phyloP scores from a whole-genome alignment of 2,797 vertebrate species.

The Alcedo quadribrachys region DNA sequence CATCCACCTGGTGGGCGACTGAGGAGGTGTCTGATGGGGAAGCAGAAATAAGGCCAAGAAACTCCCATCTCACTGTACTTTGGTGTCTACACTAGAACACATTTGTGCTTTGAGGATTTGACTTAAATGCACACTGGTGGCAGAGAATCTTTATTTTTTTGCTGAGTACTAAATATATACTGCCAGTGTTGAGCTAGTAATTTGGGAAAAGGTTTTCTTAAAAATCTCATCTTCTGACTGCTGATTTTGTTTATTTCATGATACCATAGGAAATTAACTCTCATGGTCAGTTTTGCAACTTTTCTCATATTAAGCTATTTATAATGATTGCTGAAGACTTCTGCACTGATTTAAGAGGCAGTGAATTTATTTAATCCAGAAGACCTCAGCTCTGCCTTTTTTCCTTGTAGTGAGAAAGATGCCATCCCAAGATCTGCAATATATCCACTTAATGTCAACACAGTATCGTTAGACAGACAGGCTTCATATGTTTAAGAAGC shows the following conservation, averaged over 20 bases:
- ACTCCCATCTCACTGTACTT: background rate
- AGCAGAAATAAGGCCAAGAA: background rate
- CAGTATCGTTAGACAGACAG: background rate
- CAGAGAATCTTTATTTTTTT: background rate
- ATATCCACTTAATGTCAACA: constrained; percentile 27
- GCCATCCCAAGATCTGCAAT: background rate
- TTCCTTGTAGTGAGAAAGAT: background rate
- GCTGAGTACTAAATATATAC: background rate
- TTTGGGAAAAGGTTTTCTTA: background rate
- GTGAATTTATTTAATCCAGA: background rate
- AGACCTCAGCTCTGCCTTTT: background rate
- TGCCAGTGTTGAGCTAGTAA: background rate
- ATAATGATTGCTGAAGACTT: background rate
- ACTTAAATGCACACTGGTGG: background rate
- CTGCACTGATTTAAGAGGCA: background rate
- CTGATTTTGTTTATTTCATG: background rate
- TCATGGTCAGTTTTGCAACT: background rate
- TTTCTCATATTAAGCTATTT: background rate
- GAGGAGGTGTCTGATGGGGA: background rate
- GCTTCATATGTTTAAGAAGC: background rate
- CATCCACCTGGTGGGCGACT: background rate
- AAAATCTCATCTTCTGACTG: background rate
- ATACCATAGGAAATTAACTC: background rate
- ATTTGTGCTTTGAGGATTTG: background rate
- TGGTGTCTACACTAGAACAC: background rate